These are phyloP conservation scores for Gallinago solitaria DNA, from an alignment of 2,797 vertebrate species.

Conservation along the genomic window DNA sequence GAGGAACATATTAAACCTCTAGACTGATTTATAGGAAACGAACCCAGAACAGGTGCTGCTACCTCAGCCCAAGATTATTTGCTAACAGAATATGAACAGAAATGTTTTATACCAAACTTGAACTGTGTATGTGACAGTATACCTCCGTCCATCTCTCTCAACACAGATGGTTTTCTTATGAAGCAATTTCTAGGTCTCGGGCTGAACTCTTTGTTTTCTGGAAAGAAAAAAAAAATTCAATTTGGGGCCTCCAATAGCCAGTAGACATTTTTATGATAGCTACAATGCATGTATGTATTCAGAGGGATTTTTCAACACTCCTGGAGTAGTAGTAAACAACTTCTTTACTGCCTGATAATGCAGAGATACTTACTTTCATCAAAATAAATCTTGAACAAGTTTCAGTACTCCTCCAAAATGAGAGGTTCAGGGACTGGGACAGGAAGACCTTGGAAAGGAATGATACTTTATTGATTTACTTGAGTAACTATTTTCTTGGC, in stretches of 20 bases:
- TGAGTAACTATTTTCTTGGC: slow-evolving; percentile 65
- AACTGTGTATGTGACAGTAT: slow-evolving; percentile 10
- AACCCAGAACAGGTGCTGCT: slow-evolving; percentile 29
- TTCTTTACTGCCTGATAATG: slow-evolving; percentile 69
- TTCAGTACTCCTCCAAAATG: slow-evolving; percentile 62
- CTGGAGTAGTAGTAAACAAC: slow-evolving; percentile 61
- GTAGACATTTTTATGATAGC: slow-evolving; percentile 56
- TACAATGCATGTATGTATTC: slow-evolving; percentile 43
- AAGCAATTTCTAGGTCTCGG: slow-evolving; percentile 66
- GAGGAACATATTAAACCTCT: slow-evolving; percentile 40
- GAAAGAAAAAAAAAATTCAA: slow-evolving; percentile 44
- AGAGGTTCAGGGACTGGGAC: slow-evolving; percentile 58
- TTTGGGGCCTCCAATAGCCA: slow-evolving; percentile 21
- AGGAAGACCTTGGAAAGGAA: slow-evolving; percentile 60
- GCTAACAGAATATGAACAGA: slow-evolving; percentile 8
- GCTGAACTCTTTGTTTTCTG: slow-evolving; percentile 59
- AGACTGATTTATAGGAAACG: neutral
- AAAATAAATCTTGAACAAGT: slow-evolving; percentile 73
- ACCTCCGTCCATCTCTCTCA: slow-evolving; percentile 13
- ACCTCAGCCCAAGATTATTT: neutral
- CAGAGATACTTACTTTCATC: slow-evolving; percentile 67
- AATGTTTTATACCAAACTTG: neutral
- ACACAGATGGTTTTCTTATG: slow-evolving; percentile 60
- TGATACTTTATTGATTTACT: slow-evolving; percentile 74
- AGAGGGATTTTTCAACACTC: slow-evolving; percentile 51